Evolutionary conservation across 2,797 vertebrate species (phyloP), one percentile per base, ranked within the genome.

Genomic region (Cheirogaleus major): DNA sequence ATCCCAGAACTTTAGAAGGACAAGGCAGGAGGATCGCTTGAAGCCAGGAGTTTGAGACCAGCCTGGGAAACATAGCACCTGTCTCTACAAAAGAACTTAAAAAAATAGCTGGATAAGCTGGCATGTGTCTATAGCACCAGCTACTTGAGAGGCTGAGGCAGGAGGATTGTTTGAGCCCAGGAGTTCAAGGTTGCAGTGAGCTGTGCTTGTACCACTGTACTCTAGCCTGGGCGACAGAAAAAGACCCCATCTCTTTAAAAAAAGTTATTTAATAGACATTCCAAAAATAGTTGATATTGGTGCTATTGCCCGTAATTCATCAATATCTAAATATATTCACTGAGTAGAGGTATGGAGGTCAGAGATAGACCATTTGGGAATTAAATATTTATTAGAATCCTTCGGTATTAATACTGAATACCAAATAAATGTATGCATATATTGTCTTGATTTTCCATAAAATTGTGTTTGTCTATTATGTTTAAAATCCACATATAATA

Each of bases 311-410:
- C 63, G 13, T 79, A 73, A 63, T 91, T 96, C 14, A 95, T 69
- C 5, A 82, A 27, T 84, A 87, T 82, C 45, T 93, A 89, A 93
- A 52, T 92, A 45, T 95, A 63, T 69, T 95, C 86, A 20, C 18
- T 6, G 9, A 83, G 4, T 32, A 63, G 43, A 55, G 17, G 9
- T 79, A 41, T 61, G 72, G 7, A 35, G 25, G 27, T 72, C 17
- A 89, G 81, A 89, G 35, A 89, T 15, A 84, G 76, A 78, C 13
- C 50, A 61, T 43, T 78, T 92, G 50, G 38, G 27, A 73, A 91
- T 89, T 88, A 85, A 75, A 91, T 86, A 91, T 43, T 85, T 18
- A 57, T 78, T 94, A 85, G 45, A 93, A 70, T 78, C 7, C 65
- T 78, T 69, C 20, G 6, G 95, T 87, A 55, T 82, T 89, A 82